Conservation (phyloP, 2,113 vertebrate genomes). For the Tretioscincus oriximinensis region DNA sequence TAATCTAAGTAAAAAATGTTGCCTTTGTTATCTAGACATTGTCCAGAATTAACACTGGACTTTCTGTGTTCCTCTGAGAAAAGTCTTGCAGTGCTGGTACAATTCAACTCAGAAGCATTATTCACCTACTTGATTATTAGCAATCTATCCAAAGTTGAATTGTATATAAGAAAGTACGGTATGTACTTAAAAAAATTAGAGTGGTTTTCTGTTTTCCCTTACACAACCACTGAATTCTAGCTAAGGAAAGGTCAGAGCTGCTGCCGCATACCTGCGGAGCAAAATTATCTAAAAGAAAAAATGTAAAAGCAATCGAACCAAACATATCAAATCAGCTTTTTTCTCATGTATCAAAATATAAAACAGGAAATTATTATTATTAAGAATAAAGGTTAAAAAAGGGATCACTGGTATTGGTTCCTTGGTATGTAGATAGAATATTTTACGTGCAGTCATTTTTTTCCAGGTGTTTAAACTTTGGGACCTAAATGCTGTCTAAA, state of each 20-base stretch:
- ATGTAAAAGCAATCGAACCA: neutral
- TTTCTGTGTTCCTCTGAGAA: too few species aligned
- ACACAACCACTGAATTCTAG: neutral
- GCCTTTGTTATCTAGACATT: too few species aligned
- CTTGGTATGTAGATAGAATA: neutral
- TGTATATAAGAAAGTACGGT: constrained; percentile 13
- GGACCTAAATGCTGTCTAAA: neutral
- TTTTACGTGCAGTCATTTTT: neutral
- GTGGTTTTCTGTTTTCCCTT: too few species aligned
- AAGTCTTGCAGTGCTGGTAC: neutral
- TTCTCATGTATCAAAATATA: neutral
- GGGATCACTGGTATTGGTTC: neutral
- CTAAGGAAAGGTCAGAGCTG: neutral
- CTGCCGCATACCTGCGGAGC: neutral
- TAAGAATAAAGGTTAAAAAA: neutral
- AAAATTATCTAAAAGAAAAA: neutral
- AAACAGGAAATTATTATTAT: neutral
- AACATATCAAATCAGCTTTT: constrained; percentile 20
- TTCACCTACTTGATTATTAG: neutral
- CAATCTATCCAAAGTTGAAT: neutral
- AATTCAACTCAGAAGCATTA: constrained; percentile 14
- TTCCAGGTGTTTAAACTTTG: neutral
- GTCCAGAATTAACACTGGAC: too few species aligned
- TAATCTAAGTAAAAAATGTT: too few species aligned
- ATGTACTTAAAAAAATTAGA: too few species aligned